Evolutionary conservation across 1,140 invertebrate genomes (phyloP).

Genomic region (Orchestia grillus): DNA sequence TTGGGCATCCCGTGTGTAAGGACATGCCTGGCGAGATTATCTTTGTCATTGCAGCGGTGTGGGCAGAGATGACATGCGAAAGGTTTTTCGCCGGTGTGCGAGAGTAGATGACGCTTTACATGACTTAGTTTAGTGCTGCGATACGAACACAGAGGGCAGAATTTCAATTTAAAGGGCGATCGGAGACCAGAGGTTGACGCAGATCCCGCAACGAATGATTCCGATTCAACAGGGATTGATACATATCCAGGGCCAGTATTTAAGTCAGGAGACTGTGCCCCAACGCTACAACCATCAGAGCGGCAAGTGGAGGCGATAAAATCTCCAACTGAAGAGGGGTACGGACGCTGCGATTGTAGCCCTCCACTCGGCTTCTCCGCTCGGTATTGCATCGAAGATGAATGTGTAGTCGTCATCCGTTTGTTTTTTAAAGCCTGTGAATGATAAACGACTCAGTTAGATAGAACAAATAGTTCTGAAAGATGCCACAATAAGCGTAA

Average conservation of each 20-base stretch:
- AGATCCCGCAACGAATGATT: neutral
- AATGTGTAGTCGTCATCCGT: neutral
- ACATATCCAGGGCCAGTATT: neutral
- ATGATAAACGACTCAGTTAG: slow-evolving; percentile 4
- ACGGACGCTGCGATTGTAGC: neutral
- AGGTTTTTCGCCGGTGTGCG: slow-evolving; percentile 65
- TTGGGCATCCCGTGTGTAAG: slow-evolving; percentile 51
- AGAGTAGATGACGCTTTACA: slow-evolving; percentile 61
- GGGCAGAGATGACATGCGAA: slow-evolving; percentile 60
- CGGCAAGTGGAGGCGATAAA: neutral
- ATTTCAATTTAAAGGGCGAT: neutral
- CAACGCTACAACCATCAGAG: neutral
- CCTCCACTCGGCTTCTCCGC: neutral
- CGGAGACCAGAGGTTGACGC: neutral
- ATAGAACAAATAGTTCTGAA: neutral
- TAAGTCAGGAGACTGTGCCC: neutral
- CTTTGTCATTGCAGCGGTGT: slow-evolving; percentile 60
- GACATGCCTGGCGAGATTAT: slow-evolving; percentile 58
- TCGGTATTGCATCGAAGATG: neutral
- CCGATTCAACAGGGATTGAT: neutral
- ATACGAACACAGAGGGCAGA: slow-evolving; percentile 54
- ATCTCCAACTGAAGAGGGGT: neutral
- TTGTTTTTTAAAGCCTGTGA: slow-evolving; percentile 22
- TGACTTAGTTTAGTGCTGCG: slow-evolving; percentile 57
- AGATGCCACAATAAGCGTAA: neutral